Base-by-base conservation (phyloP, 1,140 invertebrate genomes). In the Thrips palmi region DNA sequence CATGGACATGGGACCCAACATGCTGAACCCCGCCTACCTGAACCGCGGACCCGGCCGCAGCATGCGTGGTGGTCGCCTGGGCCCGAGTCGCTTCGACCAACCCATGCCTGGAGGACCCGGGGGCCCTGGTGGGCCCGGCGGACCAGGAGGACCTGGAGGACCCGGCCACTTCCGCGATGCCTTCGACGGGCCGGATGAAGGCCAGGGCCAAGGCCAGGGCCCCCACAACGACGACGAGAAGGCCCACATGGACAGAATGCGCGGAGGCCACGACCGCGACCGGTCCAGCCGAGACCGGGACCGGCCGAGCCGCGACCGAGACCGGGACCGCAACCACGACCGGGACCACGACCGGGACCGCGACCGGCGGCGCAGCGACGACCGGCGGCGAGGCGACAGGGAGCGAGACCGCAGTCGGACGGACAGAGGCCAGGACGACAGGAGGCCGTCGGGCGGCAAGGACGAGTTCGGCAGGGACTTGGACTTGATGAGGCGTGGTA, bases 101-200 rank as follows among this genome's bases (percentile, higher is more conserved):
- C n/a, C n/a, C n/a, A n/a, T n/a, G n/a, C n/a, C n/a, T n/a, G n/a
- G n/a, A n/a, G n/a, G n/a, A n/a, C n/a, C n/a, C n/a, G n/a, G n/a
- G n/a, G n/a, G n/a, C n/a, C n/a, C n/a, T n/a, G n/a, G n/a, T n/a
- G n/a, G n/a, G n/a, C n/a, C n/a, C n/a, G n/a, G n/a, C n/a, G n/a
- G n/a, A n/a, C n/a, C 24, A 39, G 10, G 37, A 32, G 4, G 37
- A 39, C 14, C 37, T 22, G n/a, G 37, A 39, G 10, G 23, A 20
- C 11, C 15, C 4, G 19, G 32, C 22, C 11, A 20, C 6, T 4
- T 3, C 4, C 17, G 4, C 14, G 19, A 17, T n/a, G 17, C 3
- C 17, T 4, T 7, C 11, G 17, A 6, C 11, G 19, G 18, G 4
- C 4, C n/a, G 32, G n/a, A 33, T 17, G 11, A 33, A 17, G 11